phyloP scores from a whole-genome alignment of 1,140 invertebrate species.

The Chironomus tepperi region DNA sequence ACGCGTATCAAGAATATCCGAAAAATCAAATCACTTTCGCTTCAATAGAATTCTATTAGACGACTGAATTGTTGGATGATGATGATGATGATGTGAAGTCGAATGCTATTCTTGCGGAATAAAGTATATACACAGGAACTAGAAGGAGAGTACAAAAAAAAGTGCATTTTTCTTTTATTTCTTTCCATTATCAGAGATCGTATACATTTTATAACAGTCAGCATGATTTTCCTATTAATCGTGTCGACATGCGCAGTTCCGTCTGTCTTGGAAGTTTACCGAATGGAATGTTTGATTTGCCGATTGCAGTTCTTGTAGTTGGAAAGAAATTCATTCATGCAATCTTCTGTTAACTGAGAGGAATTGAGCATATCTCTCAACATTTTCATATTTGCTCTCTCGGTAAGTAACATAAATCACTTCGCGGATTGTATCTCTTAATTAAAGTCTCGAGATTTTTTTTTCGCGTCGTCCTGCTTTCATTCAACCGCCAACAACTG shows the following conservation, averaged over 20 bases:
- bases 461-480: too few species aligned
- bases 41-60: conserved; percentile 14
- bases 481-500: neutral
- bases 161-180: neutral
- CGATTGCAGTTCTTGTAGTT: conserved; percentile 1
- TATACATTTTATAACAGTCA: neutral
- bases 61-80: conserved; percentile 7
- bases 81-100: conserved; percentile 12
- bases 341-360: too few species aligned
- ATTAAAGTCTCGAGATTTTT: neutral
- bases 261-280: neutral
- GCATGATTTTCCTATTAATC: neutral
- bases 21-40: conserved; percentile 1
- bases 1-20: too few species aligned
- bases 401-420: too few species aligned
- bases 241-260: neutral
- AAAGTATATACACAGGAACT: neutral
- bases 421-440: neutral
- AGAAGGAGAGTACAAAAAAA: neutral
- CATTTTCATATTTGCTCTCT: too few species aligned
- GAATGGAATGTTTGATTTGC: neutral
- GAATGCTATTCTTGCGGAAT: conserved; percentile 12
- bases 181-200: conserved; percentile 10
- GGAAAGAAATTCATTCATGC: too few species aligned
- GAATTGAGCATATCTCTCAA: too few species aligned